These are phyloP conservation scores for Chlorodrepanis virens DNA, from an alignment of 2,113 vertebrate genomes.

Conservation along the genomic window DNA sequence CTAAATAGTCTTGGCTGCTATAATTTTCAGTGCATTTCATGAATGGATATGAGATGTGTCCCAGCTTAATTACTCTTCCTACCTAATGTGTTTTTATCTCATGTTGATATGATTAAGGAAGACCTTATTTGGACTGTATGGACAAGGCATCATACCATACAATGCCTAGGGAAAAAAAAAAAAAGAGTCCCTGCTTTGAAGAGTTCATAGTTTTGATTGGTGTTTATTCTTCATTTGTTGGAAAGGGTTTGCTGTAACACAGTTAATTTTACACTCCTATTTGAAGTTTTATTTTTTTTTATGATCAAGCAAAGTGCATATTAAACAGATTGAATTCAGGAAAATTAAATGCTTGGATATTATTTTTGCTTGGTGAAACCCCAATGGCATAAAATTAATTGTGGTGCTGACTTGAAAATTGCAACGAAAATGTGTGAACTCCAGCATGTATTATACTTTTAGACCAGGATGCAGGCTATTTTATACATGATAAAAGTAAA, in stretches of 20 bases:
- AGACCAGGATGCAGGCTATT: slow-evolving; percentile 2
- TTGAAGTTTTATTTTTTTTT: slow-evolving; percentile 12
- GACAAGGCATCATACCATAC: not conserved
- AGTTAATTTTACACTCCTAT: not conserved
- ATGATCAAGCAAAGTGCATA: not conserved
- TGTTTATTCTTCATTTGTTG: slow-evolving; percentile 16
- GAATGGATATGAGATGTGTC: not conserved
- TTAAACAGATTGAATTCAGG: slow-evolving; percentile 5
- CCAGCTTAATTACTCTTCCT: not conserved
- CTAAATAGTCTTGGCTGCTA: not conserved
- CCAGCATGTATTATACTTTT: not conserved
- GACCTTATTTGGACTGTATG: not conserved
- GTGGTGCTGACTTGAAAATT: not conserved
- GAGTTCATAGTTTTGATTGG: not conserved
- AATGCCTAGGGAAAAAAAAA: not conserved
- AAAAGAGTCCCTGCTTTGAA: not conserved
- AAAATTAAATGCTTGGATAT: slow-evolving; percentile 35
- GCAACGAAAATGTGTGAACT: not conserved
- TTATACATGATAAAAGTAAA: not conserved
- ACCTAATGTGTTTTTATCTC: not conserved
- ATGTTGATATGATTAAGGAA: not conserved
- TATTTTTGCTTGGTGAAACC: slow-evolving; percentile 30
- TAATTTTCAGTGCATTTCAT: not conserved
- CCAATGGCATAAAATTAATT: slow-evolving; percentile 33
- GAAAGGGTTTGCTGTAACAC: not conserved